Percentiles rank a stretch among this genome's conserved stretches.
Evolutionary conservation across 2,113 vertebrate species (phyloP).

Genomic region (Anser cygnoides): DNA sequence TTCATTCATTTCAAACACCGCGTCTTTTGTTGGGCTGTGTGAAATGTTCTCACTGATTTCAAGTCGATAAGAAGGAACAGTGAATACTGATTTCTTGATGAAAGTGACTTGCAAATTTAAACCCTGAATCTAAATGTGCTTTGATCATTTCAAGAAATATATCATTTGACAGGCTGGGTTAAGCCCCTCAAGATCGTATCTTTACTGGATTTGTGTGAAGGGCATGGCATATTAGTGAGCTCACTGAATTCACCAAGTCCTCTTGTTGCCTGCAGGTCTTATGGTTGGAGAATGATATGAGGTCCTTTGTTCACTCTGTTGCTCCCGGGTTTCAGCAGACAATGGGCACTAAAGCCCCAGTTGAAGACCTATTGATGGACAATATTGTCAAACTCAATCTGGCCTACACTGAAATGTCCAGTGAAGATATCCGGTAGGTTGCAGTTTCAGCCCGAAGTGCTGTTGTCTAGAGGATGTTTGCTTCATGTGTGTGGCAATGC

Average conservation of each 20-base stretch:
- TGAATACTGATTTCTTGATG: neutral
- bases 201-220: neutral
- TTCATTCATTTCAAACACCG: neutral
- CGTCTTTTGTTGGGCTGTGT: neutral
- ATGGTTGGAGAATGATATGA: no score
- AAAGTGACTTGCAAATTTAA: neutral
- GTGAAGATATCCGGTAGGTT: conserved; percentile 82
- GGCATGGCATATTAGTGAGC: neutral
- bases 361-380: conserved; percentile 74
- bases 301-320: no score
- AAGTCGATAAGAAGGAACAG: neutral
- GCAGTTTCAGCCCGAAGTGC: neutral
- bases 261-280: no score
- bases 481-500: neutral
- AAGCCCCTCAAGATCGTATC: neutral
- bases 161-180: neutral
- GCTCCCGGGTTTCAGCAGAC: no score
- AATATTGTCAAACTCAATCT: conserved; percentile 85
- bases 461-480: neutral
- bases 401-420: conserved; percentile 85
- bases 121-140: neutral
- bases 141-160: neutral
- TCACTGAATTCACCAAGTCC: no score
- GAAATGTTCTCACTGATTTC: neutral
- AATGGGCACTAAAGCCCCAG: no score